Percentiles rank a stretch among this genome's conserved stretches.
Conservation (phyloP, 2,113 vertebrate species). For the Tretioscincus oriximinensis region DNA sequence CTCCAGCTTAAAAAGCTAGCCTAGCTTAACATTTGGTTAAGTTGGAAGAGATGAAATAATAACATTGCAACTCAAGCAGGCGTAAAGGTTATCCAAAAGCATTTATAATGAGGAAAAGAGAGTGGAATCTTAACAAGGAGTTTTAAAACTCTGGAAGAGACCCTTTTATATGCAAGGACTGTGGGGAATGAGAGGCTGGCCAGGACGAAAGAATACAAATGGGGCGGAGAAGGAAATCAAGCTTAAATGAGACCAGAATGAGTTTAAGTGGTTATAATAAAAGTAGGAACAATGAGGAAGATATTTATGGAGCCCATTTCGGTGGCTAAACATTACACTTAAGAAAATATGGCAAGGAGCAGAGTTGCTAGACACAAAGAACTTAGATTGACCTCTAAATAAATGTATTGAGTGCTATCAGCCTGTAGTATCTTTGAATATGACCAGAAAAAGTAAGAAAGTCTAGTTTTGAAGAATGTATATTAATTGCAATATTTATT, state of each 20-base stretch:
- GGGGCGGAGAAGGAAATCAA: constrained; percentile 50
- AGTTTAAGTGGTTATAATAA: constrained; percentile 47
- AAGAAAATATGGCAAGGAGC: constrained; percentile 30
- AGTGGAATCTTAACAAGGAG: constrained; percentile 20
- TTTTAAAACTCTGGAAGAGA: constrained; percentile 42
- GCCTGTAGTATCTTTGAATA: background rate
- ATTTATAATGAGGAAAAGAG: constrained; percentile 10
- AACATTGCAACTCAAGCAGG: constrained; percentile 39
- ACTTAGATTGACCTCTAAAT: constrained; percentile 1
- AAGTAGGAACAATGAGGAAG: constrained; percentile 40
- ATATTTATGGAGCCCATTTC: constrained; percentile 37
- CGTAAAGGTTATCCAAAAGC: constrained; percentile 33
- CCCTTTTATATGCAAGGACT: constrained; percentile 26
- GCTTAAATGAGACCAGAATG: constrained; percentile 64
- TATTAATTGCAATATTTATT: no score
- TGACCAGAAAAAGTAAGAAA: background rate
- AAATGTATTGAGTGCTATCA: background rate
- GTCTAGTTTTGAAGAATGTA: background rate
- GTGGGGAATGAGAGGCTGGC: constrained; percentile 27
- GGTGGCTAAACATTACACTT: constrained; percentile 50
- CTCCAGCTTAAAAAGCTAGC: constrained; percentile 50
- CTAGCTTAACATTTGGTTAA: constrained; percentile 58
- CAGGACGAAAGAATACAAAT: constrained; percentile 43
- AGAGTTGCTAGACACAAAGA: background rate
- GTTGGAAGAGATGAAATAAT: constrained; percentile 35